Base-by-base conservation (phyloP, 2,113 vertebrate genomes). In the Halichoeres trimaculatus region DNA sequence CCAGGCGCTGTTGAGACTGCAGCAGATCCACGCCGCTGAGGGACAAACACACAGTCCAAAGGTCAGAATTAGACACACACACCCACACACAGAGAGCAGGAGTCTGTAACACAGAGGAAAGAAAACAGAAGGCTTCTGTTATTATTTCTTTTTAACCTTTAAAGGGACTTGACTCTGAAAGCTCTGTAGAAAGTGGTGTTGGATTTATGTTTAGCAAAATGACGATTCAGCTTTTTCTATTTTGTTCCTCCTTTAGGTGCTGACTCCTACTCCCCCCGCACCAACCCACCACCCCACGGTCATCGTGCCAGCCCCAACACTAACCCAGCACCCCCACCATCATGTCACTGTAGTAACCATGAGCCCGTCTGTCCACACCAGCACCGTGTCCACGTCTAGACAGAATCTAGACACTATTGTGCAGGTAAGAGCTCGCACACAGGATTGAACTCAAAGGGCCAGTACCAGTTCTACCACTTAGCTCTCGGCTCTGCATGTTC, bases 401-500 rank as follows among this genome's bases (percentile, higher is more conserved):
- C 98, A 99, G 92, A 99, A 99, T 90, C 93, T 99, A 91, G 98
- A 99, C 90, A 98, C 98, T 70, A 99, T 99, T 0, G 98, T 99
- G 90, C 98, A 99, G 97, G 98, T 99, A 80, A 10, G 62, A 48
- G 45, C 19, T 40, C 2, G 9, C 3, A 40, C 30, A 30, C 3
- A 30, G 30, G 6, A 30, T n/a, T n/a, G n/a, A n/a, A n/a, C n/a
- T n/a, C n/a, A n/a, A n/a, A n/a, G n/a, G n/a, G n/a, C n/a, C n/a
- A n/a, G n/a, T n/a, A n/a, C n/a, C n/a, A n/a, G n/a, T n/a, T n/a
- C n/a, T n/a, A n/a, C n/a, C n/a, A n/a, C n/a, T n/a, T n/a, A n/a
- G n/a, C n/a, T n/a, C n/a, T n/a, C n/a, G n/a, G n/a, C n/a, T n/a
- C n/a, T n/a, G n/a, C n/a, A n/a, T n/a, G n/a, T n/a, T n/a, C n/a